Conservation (phyloP, 2,797 vertebrate genomes). For the Chaetophractus vellerosus region DNA sequence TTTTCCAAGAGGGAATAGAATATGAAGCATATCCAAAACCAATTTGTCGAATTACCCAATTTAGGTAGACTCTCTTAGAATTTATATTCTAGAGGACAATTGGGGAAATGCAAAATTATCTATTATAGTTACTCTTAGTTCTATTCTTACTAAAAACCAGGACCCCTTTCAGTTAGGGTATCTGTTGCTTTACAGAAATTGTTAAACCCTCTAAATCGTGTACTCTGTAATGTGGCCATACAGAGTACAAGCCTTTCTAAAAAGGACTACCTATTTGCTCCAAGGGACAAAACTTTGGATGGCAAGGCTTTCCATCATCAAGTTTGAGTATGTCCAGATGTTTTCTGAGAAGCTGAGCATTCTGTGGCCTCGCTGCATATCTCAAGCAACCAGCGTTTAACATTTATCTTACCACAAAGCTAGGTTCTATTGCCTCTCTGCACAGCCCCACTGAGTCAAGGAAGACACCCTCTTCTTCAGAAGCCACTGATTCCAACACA, state of each 20-base stretch:
- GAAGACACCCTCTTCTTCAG: not conserved
- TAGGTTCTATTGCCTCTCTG: not conserved
- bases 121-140: not conserved
- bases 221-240: not conserved
- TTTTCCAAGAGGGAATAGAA: not conserved
- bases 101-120: not conserved
- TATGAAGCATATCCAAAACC: conserved; percentile 20
- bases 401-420: not conserved
- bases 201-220: not conserved
- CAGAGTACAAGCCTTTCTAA: not conserved
- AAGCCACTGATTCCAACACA: not conserved
- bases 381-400: not conserved
- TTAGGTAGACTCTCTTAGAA: conserved; percentile 2
- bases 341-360: not conserved
- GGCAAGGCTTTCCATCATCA: not conserved
- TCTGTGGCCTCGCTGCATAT: not conserved
- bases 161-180: not conserved
- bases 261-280: not conserved
- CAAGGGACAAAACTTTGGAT: not conserved
- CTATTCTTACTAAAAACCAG: not conserved
- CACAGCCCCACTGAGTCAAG: not conserved
- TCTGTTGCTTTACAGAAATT: conserved; percentile 10
- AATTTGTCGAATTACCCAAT: conserved; percentile 35
- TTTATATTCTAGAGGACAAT: not conserved
- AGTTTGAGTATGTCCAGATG: not conserved